Conservation (phyloP, 2,797 vertebrate species). For the Pseudocheirus occidentalis region DNA sequence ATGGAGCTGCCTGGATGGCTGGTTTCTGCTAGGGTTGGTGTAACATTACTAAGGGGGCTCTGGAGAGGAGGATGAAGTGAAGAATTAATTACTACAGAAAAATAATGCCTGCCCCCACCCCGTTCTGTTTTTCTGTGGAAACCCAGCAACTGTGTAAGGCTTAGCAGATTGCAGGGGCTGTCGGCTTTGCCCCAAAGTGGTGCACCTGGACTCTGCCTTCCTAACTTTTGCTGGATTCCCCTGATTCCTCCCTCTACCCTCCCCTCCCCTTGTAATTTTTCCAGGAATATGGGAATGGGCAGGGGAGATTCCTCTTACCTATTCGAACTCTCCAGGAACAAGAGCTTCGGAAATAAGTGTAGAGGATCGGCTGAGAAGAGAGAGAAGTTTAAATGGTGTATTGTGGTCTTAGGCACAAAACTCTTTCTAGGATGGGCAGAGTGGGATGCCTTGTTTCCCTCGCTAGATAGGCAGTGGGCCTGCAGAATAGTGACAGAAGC, state of each 20-base stretch:
- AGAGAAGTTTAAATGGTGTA: constrained; percentile 12
- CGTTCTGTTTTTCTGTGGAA: background rate
- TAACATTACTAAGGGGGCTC: constrained; percentile 44
- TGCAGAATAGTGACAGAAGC: background rate
- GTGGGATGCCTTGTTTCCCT: background rate
- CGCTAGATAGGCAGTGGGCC: background rate
- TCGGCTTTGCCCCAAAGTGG: background rate
- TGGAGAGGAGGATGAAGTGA: background rate
- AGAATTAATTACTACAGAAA: background rate
- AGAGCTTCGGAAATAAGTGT: constrained; percentile 98
- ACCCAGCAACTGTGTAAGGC: background rate
- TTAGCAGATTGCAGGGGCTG: background rate
- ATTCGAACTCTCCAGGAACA: constrained; percentile 98
- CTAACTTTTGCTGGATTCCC: background rate
- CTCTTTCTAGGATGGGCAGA: background rate
- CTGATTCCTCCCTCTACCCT: background rate
- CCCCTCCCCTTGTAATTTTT: background rate
- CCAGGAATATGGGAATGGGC: background rate
- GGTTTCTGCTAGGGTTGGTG: constrained; percentile 14
- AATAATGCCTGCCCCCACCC: background rate
- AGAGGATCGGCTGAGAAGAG: constrained; percentile 90
- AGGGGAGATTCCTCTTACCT: constrained; percentile 86
- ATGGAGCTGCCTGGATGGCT: constrained; percentile 45
- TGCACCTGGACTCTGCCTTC: background rate
- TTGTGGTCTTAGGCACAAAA: background rate